Evolutionary conservation across 2,797 vertebrate genomes (phyloP).

Genomic region (Enteromius mattozi): DNA sequence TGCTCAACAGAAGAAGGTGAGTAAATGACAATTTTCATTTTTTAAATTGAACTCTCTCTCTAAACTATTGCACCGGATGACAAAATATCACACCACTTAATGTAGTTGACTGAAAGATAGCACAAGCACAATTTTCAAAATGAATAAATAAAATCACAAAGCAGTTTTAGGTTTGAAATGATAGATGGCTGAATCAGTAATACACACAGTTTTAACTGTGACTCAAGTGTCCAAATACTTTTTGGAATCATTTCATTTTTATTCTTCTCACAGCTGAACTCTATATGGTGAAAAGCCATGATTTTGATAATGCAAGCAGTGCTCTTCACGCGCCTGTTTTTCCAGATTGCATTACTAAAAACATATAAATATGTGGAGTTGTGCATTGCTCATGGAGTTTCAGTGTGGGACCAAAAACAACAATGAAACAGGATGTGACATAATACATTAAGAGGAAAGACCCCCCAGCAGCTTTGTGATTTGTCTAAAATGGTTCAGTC

Average conservation of each 20-base stretch:
- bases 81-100: not conserved
- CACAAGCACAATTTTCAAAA: not conserved
- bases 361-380: not conserved
- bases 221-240: not conserved
- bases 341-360: not conserved
- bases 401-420: not conserved
- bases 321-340: not conserved
- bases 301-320: conserved; percentile 1
- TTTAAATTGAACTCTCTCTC: not conserved
- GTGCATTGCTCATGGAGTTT: not conserved
- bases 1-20: not conserved
- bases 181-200: not conserved
- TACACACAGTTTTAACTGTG: not conserved
- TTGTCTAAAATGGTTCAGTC: conserved; percentile 79
- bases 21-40: not conserved
- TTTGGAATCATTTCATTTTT: not conserved
- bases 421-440: conserved; percentile 27
- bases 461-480: conserved; percentile 80
- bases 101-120: not conserved
- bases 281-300: fast-evolving
- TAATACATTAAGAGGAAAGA: conserved; percentile 67
- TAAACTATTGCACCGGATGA: not conserved
- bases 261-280: not conserved
- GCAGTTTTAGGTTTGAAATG: not conserved
- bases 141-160: not conserved